Conservation (phyloP, 2,113 vertebrate genomes). For the Oplegnathus fasciatus region DNA sequence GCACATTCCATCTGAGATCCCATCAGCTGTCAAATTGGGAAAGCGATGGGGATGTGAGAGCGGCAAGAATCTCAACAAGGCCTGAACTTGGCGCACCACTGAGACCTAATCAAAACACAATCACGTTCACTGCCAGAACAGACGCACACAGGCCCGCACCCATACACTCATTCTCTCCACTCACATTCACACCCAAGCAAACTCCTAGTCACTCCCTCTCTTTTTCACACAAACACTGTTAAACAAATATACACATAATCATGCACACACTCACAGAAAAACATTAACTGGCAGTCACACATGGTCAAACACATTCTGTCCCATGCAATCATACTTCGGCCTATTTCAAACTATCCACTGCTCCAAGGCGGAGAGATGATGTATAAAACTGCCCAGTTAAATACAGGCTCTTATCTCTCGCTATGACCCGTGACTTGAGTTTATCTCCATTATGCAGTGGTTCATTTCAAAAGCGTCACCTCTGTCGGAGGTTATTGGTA, state of each 20-base stretch:
- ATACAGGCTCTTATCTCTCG: constrained; percentile 66
- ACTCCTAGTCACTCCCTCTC: constrained; percentile 44
- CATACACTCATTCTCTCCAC: constrained; percentile 58
- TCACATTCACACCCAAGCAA: constrained; percentile 65
- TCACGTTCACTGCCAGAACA: constrained; percentile 78
- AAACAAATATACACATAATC: constrained; percentile 73
- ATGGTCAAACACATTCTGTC: constrained; percentile 63
- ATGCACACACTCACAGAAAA: constrained; percentile 67
- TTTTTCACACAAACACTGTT: constrained; percentile 65
- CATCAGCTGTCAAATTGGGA: constrained; percentile 86
- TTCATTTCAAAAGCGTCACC: constrained; percentile 71
- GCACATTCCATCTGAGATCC: constrained; percentile 83
- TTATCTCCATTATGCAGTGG: constrained; percentile 74
- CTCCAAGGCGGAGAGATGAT: constrained; percentile 61
- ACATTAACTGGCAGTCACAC: constrained; percentile 75
- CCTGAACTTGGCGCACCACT: constrained; percentile 74
- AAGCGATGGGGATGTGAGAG: constrained; percentile 80
- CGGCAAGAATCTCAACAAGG: constrained; percentile 79
- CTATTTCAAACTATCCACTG: constrained; percentile 65
- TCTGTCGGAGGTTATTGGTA: constrained; percentile 73
- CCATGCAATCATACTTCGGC: constrained; percentile 65
- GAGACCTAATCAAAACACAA: constrained; percentile 86
- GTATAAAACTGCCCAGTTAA: constrained; percentile 70
- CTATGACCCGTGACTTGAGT: constrained; percentile 72
- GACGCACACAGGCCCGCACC: constrained; percentile 56